phyloP scores from a whole-genome alignment of 2,797 vertebrate species.

The Urophycis tenuis region DNA sequence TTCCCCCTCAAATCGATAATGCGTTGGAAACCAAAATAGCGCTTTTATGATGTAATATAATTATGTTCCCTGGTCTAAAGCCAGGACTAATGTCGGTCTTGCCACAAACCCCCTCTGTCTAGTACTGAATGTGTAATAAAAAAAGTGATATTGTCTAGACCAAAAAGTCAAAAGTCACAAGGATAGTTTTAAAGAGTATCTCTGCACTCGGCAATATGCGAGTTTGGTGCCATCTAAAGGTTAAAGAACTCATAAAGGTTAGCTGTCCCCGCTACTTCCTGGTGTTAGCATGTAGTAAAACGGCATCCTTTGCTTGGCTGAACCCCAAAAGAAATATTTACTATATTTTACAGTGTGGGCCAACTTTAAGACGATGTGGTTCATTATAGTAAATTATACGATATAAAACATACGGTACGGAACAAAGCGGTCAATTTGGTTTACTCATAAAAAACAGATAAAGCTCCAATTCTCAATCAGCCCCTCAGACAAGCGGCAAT shows the following conservation, averaged over 20 bases:
- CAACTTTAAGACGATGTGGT: neutral
- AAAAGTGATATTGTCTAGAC: conserved; percentile 30
- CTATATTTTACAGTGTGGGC: neutral
- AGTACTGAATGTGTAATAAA: conserved; percentile 24
- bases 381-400: neutral
- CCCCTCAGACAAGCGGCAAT: neutral
- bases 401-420: neutral
- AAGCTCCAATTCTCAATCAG: neutral
- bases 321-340: neutral
- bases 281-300: neutral
- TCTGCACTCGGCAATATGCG: conserved; percentile 2
- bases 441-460: neutral
- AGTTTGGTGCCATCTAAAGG: conserved; percentile 13
- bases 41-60: conserved; percentile 19
- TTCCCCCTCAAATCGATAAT: conserved; percentile 37
- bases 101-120: conserved; percentile 17
- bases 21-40: conserved; percentile 36
- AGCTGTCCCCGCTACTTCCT: neutral
- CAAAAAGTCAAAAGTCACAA: conserved; percentile 11
- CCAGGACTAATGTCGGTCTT: conserved; percentile 14
- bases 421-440: conserved; percentile 4
- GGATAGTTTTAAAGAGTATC: neutral
- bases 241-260: neutral
- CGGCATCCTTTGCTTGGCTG: neutral
- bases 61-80: conserved; percentile 20